These are phyloP conservation scores for Lymantria dispar DNA, from an alignment of 2,888 invertebrate genomes.

Conservation along the genomic window DNA sequence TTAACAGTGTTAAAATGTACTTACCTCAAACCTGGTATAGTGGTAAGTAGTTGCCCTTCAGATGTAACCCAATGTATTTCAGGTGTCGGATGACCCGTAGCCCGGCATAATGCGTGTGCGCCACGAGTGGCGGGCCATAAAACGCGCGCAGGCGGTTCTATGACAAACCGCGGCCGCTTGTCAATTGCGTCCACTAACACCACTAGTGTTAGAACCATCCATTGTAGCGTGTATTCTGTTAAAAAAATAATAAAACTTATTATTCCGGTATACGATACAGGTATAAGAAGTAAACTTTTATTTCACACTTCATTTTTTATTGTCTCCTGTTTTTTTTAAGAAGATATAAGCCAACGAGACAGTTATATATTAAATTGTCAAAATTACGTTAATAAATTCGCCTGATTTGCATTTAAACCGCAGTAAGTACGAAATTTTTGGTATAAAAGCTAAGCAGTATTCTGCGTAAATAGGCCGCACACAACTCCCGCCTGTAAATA, in stretches of 20 bases:
- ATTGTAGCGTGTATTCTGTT: constrained; percentile 40
- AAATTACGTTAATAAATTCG: background rate
- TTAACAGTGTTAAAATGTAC: background rate
- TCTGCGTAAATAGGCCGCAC: constrained; percentile 29
- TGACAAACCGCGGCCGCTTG: constrained; percentile 68
- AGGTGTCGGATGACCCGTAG: constrained; percentile 66
- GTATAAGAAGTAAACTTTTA: too few species aligned
- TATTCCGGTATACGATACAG: too few species aligned
- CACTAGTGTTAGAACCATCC: constrained; percentile 47
- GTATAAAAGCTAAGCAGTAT: constrained; percentile 29
- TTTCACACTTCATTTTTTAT: too few species aligned
- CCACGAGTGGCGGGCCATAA: constrained; percentile 74
- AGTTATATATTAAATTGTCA: background rate
- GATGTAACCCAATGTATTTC: constrained; percentile 73
- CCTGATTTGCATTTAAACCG: constrained; percentile 16
- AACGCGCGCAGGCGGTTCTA: constrained; percentile 68
- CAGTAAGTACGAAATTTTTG: constrained; percentile 13
- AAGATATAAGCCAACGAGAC: too few species aligned
- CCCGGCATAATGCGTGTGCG: constrained; percentile 66
- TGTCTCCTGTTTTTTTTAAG: too few species aligned
- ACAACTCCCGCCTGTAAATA: constrained; percentile 40
- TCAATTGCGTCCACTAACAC: constrained; percentile 54
- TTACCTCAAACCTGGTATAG: constrained; percentile 73
- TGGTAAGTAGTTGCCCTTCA: constrained; percentile 71
- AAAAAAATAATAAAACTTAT: background rate